Base-by-base conservation (phyloP, 2,113 vertebrate species). In the Murina feae region DNA sequence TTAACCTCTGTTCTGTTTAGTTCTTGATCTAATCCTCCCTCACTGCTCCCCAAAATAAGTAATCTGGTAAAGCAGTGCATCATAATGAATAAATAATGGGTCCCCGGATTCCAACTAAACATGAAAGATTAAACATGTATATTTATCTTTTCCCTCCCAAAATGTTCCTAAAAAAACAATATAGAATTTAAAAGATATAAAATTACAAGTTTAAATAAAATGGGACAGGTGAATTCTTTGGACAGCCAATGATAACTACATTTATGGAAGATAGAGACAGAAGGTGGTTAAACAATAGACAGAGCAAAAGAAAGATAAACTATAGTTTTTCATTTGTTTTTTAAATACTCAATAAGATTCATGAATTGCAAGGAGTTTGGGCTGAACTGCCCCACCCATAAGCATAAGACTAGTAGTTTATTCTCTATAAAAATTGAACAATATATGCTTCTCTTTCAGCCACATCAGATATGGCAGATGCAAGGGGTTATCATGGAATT, bases 151-250 rank as follows among this genome's bases (percentile, higher is more conserved):
- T 58, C 39, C 28, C 55, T 47, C 30, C 39, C 13, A 49, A 91
- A 39, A 85, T 35, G 5, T 75, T 42, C 42, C 44, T 55, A 37
- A 80, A 84, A 68, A 16, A 23, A 37, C 17, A 92, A 89, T 63
- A 91, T 9, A 75, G 28, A 92, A 74, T 53, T 89, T 84, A 60
- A 80, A 85, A 74, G 8, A 28, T 21, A 69, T 32, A 69, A 83
- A 86, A 71, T 30, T 71, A 63, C 6, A 91, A 10, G 37, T 44
- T 89, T n/a, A 92, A 89, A 80, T 92, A 55, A 89, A 96, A 80
- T 39, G 6, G 5, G 30, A 79, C 20, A 83, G 30, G 35, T 79
- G 20, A 79, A 17, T 95, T 83, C n/a, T 60, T 35, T 44, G n/a
- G 30, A 47, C 47, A 63, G 12, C 13, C 39, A 9, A 49, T 44